Base-by-base conservation (phyloP, 1,140 invertebrate genomes). In the Orchestia grillus region DNA sequence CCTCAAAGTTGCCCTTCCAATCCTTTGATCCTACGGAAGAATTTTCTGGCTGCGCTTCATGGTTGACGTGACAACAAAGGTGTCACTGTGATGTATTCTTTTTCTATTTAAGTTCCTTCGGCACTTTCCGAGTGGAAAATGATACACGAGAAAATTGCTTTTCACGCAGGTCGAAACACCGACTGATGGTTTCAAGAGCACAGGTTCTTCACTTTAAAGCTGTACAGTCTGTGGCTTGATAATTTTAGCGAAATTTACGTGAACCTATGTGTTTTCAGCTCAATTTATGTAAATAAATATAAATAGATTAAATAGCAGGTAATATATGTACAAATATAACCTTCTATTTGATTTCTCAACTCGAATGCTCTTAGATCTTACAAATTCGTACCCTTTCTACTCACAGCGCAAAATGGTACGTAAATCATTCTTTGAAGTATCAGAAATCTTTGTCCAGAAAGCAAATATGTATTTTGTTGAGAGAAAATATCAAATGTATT, bases 61-160 rank as follows among this genome's bases (percentile, higher is more conserved):
- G 92, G 92, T 94, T 44, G 92, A 94, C 44, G 92, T 47, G 92
- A 47, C 92, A 94, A 94, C 92, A 94, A 94, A 94, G 92, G 44
- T 94, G 43, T 47, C 92, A 94, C 44, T 44, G 43, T 94, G 40
- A 94, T 40, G 44, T 94, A 45, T 94, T 94, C 92, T 45, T 44
- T 94, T 94, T 45, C 44, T 94, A 11, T 94, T n/a, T 42, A 91
- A 77, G 36, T 36, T 77, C 62, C 62, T 77, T 77, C 36, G 36
- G 28, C 62, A 8, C 28, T 77, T 28, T 28, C 1, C 28, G 62
- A 77, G 62, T 77, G 62, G 62, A 77, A 77, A 77, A 77, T 77
- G 62, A 77, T 77, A 77, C 62, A 77, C 11, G 11, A 77, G 28
- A 77, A 77, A 77, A 77, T 36, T 77, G 28, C 62, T 3, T 77